Evolutionary conservation across 2,113 vertebrate genomes (phyloP), one percentile per base, ranked within the genome.

Genomic region (Dromas ardeola): DNA sequence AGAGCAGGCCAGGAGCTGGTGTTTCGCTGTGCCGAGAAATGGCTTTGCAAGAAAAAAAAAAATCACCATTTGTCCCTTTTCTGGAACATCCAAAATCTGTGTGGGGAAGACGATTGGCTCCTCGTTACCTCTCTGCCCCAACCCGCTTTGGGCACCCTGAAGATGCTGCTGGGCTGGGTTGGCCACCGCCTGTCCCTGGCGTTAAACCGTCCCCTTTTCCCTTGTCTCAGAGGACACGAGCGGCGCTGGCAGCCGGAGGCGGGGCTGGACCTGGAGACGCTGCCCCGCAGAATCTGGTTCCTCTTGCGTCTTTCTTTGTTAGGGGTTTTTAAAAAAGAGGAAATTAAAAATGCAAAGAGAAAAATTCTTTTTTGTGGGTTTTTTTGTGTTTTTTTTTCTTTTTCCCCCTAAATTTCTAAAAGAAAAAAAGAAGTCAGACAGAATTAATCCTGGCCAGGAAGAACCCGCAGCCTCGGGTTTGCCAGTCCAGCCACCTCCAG

Each of bases 171-270:
- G 38, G 52, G 43, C 52, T 38, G 63, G 20, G 42, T 6, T 50
- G 71, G 47, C 47, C 47, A 49, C 47, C 21, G 11, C 47, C 22
- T 49, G 47, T 49, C 77, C 56, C 87, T 12, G 1, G 50, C n/a
- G 1, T 0, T 1, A 19, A 30, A 34, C 2, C 2, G 2, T 2
- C 49, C 81, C 71, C 56, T 58, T 67, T 86, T 94, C 91, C 94
- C 94, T 94, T 90, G 79, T 93, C 96, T 94, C 91, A 89, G 90
- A 92, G 91, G 73, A 76, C 88, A 36, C 56, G 17, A 2, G 3
- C 3, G 0, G 38, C 1, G 6, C 45, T 6, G 43, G 34, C 58
- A 38, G 74, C 38, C 5, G 9, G 58, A 7, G 5, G 2, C 0
- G 36, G 74, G 61, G 81, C 73, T 15, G 11, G 30, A n/a, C 15